Percentiles rank a stretch among this genome's conserved stretches.
Conservation (phyloP, 2,797 vertebrate species). For the Falco biarmicus region DNA sequence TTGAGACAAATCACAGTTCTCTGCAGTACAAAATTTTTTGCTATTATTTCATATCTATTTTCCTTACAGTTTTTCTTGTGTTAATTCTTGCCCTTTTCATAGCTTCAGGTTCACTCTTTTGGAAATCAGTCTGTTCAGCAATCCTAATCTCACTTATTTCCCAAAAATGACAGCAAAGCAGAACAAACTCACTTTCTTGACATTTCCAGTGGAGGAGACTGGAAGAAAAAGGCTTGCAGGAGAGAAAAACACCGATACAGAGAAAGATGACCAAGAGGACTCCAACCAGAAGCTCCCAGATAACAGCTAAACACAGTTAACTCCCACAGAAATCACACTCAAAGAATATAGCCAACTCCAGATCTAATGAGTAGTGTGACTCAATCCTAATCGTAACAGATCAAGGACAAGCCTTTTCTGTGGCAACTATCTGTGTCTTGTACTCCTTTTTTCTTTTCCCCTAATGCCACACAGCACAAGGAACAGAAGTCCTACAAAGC, state of each 20-base stretch:
- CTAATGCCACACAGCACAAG: not conserved
- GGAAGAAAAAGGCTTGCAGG: not conserved
- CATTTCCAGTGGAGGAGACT: not conserved
- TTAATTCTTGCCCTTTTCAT: not conserved
- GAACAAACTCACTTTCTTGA: not conserved
- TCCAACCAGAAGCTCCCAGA: not conserved
- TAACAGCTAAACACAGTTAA: not conserved
- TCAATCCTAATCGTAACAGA: not conserved
- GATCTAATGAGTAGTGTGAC: not conserved
- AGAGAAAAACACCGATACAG: not conserved
- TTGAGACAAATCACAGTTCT: not conserved
- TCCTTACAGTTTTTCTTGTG: not conserved
- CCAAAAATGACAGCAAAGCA: not conserved
- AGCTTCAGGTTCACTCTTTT: not conserved
- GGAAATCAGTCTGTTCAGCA: not conserved
- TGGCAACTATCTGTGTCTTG: not conserved
- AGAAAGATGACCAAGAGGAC: not conserved
- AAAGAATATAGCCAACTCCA: not conserved
- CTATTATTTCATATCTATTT: not conserved
- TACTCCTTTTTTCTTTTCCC: not conserved
- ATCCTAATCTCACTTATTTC: not conserved
- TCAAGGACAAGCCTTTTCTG: not conserved
- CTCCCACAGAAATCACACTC: not conserved
- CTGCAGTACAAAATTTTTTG: not conserved
- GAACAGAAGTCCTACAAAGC: not conserved